Base-by-base conservation (phyloP, 2,888 invertebrate species). In the Nasonia oneida region DNA sequence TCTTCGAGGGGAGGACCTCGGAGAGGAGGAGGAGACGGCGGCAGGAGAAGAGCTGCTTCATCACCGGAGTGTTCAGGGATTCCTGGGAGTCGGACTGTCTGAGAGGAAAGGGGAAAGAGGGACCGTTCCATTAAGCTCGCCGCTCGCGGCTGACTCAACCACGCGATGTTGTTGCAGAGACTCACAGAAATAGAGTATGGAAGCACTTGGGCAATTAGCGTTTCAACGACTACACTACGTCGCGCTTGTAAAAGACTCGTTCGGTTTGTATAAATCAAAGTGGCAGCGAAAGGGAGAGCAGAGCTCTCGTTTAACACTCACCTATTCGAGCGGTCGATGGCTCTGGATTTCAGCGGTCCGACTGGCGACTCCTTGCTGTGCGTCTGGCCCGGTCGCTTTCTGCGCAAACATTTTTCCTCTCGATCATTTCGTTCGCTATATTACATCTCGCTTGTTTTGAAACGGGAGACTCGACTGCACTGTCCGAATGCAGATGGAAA, bases 311-410 rank as follows among this genome's bases (percentile, higher is more conserved):
- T 23, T 74, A 53, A 15, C 15, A 53, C 81, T 89, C 85, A 92
- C 92, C 91, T 92, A 84, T 89, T 91, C 0, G 89, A 88, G 81
- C 92, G 91, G 86, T 92, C 92, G 42, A 89, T 86, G 8, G 89
- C 88, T 53, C 92, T 89, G 0, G 91, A 91, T 82, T 92, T 92
- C 81, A 91, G 88, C 4, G 92, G 91, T 5, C 90, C 91, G n/a
- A 81, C 79, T 47, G 85, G 67, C 1, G 88, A 87, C 33, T 89
- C 90, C 81, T 89, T 91, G 71, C n/a, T 39, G 6, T 71, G 87
- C 39, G 57, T 39, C n/a, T 90, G 90, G 23, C 88, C 90, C 23
- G 88, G 82, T 15, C 91, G 90, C 85, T 89, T 90, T 2, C 92
- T 92, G 88, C 12, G 89, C 90, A 47, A 83, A 18, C 15, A 53